These are phyloP conservation scores for Rhingia campestris DNA, from an alignment of 2,888 invertebrate genomes.

Conservation along the genomic window DNA sequence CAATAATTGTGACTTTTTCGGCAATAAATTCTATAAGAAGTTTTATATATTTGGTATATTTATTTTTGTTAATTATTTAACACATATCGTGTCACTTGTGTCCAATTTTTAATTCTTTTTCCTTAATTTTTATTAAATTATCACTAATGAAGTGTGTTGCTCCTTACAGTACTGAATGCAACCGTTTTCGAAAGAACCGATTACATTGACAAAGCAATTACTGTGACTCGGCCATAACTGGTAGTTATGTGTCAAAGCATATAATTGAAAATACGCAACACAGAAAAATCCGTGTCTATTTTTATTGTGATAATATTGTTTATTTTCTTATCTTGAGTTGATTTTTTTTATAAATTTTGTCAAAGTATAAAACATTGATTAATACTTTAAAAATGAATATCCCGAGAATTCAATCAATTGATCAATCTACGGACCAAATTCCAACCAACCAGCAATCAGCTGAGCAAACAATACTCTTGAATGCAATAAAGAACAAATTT, in stretches of 20 bases:
- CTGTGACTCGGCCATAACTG: conserved; percentile 23
- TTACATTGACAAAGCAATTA: not conserved
- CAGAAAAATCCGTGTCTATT: conserved; percentile 26
- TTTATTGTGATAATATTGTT: conserved; percentile 56
- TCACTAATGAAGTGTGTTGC: too few species aligned
- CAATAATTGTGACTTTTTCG: too few species aligned
- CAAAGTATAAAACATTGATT: conserved; percentile 10
- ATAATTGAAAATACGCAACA: conserved; percentile 1
- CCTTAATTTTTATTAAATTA: too few species aligned
- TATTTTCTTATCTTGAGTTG: conserved; percentile 44
- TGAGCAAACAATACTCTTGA: conserved; percentile 64
- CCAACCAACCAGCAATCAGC: conserved; percentile 38
- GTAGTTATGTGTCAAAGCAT: conserved; percentile 10
- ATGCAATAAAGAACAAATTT: conserved; percentile 77
- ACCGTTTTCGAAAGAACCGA: not conserved
- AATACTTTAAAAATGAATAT: conserved; percentile 53
- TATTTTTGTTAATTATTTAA: too few species aligned
- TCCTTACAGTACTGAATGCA: conserved; percentile 13
- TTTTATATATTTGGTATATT: too few species aligned
- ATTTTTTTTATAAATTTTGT: conserved; percentile 17
- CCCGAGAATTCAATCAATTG: not conserved
- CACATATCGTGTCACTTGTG: too few species aligned
- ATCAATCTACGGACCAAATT: conserved; percentile 19
- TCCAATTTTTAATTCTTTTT: too few species aligned
- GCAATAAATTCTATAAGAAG: too few species aligned